Evolutionary conservation across 2,797 vertebrate genomes (phyloP).

Genomic region (Onychomys arenicola): DNA sequence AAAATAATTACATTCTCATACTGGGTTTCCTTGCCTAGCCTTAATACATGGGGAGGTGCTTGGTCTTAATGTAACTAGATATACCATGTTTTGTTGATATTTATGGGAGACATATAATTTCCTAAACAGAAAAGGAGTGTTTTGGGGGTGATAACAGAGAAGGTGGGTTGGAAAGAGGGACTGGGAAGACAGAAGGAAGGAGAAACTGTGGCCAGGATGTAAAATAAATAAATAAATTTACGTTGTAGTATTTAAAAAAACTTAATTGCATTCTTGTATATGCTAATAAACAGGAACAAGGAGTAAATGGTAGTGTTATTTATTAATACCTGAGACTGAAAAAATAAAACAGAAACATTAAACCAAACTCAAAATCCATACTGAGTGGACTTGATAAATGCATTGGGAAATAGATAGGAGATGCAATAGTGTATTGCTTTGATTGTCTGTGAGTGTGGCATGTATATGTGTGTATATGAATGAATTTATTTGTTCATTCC

Average conservation of each 20-base stretch:
- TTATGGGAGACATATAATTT: neutral
- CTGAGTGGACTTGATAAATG: neutral
- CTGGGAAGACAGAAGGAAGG: neutral
- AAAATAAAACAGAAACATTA: neutral
- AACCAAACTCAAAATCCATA: neutral
- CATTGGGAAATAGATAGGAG: neutral
- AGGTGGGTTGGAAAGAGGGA: neutral
- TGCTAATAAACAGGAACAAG: neutral
- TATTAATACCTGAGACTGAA: neutral
- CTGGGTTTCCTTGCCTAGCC: neutral
- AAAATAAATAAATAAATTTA: neutral
- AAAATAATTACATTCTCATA: neutral
- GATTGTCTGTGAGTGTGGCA: neutral
- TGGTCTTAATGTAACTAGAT: neutral
- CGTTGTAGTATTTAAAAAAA: neutral
- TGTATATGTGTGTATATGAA: neutral
- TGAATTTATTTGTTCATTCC: neutral
- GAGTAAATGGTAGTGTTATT: neutral
- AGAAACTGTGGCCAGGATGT: neutral
- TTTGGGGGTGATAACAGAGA: neutral
- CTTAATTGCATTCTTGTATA: neutral
- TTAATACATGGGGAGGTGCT: neutral
- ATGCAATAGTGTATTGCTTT: neutral
- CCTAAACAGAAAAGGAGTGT: neutral
- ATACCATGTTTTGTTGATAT: neutral